Conservation (phyloP, 2,797 vertebrate genomes). For the Myotis findleyi region DNA sequence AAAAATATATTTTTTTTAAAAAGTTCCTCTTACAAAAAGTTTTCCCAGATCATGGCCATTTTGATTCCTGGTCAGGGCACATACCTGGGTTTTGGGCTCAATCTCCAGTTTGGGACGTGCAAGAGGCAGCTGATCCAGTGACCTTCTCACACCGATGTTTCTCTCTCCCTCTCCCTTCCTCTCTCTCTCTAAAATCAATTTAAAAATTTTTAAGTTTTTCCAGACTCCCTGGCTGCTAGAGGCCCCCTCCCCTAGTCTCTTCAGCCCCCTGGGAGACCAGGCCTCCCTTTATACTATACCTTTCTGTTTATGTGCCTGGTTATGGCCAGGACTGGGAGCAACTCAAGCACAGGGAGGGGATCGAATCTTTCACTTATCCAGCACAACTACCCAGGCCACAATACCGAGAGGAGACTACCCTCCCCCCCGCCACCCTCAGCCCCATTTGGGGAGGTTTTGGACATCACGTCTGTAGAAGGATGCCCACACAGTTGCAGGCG, state of each 20-base stretch:
- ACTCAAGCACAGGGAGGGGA: background rate
- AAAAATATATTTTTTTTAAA: background rate
- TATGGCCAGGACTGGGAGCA: background rate
- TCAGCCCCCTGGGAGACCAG: background rate
- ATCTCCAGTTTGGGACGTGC: no score
- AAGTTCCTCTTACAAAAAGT: background rate
- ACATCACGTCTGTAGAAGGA: background rate
- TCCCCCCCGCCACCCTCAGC: background rate
- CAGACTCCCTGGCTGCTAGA: background rate
- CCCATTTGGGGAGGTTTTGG: background rate
- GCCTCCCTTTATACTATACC: background rate
- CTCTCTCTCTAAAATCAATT: no score
- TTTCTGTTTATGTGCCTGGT: background rate
- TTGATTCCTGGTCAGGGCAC: no score
- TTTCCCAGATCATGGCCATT: background rate
- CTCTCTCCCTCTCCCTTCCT: no score
- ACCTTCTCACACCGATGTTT: no score
- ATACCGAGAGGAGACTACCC: background rate
- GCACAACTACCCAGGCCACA: background rate
- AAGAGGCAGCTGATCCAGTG: no score
- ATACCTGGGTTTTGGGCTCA: no score
- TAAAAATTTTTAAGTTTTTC: background rate
- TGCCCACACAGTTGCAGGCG: background rate
- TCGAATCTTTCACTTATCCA: background rate
- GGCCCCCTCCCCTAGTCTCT: background rate